A percentile compares a stretch with the other conserved stretches of the same genome.
Conservation (phyloP, 2,888 invertebrate genomes). For the Zele albiditarsus region DNA sequence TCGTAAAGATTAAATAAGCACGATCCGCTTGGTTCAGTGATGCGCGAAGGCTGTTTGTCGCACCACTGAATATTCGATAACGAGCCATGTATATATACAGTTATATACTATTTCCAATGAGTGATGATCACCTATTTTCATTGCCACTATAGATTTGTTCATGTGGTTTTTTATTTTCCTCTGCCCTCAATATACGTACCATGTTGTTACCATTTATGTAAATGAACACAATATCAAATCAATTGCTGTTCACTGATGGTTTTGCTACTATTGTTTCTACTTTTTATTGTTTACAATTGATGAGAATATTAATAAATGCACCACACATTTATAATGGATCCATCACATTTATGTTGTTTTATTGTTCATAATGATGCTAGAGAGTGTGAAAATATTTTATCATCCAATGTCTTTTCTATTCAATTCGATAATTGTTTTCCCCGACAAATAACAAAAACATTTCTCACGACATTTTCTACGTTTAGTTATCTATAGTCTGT, state of each 20-base stretch:
- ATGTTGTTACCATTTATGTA: too few species aligned
- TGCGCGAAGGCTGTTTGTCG: conserved; percentile 31
- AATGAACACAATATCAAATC: too few species aligned
- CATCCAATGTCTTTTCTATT: conserved; percentile 35
- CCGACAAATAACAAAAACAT: conserved; percentile 33
- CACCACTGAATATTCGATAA: conserved; percentile 28
- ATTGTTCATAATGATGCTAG: neutral
- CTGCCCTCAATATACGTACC: too few species aligned
- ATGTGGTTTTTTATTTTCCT: neutral
- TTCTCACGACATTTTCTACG: neutral
- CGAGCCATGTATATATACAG: neutral
- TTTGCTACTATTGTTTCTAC: too few species aligned
- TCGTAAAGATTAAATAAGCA: conserved; percentile 56
- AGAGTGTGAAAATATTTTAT: neutral
- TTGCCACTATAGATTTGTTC: neutral
- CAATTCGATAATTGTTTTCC: conserved; percentile 47
- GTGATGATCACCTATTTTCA: neutral
- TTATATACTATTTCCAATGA: neutral
- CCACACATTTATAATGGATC: neutral
- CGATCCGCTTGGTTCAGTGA: conserved; percentile 44
- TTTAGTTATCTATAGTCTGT: neutral
- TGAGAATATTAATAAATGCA: too few species aligned
- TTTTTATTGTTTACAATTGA: too few species aligned
- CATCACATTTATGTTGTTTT: neutral
- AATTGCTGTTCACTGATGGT: too few species aligned